These are phyloP conservation scores for Rhizomys pruinosus DNA, from an alignment of 2,113 vertebrate genomes.

Conservation along the genomic window DNA sequence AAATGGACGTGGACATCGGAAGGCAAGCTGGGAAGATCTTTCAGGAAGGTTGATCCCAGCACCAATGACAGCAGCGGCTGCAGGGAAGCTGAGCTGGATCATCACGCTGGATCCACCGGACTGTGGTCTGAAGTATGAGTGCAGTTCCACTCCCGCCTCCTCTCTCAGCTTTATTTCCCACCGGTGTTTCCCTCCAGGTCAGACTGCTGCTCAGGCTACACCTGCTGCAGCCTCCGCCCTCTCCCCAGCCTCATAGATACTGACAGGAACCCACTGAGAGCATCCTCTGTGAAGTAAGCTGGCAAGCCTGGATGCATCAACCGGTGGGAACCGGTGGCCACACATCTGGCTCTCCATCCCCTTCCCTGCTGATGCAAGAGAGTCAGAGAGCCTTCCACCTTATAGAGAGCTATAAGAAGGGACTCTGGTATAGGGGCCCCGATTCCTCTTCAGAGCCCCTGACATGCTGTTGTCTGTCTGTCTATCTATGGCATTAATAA, in stretches of 20 bases:
- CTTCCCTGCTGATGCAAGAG: too few relatives aligned
- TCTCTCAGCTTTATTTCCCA: neutral
- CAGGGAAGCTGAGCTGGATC: neutral
- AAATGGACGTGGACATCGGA: neutral
- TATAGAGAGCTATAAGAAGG: neutral
- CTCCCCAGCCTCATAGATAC: neutral
- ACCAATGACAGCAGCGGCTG: accelerated
- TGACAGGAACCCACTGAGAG: neutral
- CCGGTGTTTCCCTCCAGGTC: too few relatives aligned
- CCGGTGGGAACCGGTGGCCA: neutral
- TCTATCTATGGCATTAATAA: neutral
- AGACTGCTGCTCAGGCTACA: neutral
- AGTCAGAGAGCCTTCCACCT: neutral
- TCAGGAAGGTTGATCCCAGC: neutral
- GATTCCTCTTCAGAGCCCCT: neutral
- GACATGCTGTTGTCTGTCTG: neutral
- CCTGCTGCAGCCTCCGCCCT: neutral
- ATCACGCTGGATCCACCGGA: accelerated
- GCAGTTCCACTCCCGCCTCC: accelerated
- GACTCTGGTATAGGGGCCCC: too few relatives aligned
- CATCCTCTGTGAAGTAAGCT: neutral
- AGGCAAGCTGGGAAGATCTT: neutral
- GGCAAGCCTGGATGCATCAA: neutral
- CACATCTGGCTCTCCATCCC: too few relatives aligned
- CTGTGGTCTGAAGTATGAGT: too few relatives aligned